Evolutionary conservation across 2,113 vertebrate species (phyloP), one percentile per base, ranked within the genome.

Genomic region (Mormyrus lacerda): DNA sequence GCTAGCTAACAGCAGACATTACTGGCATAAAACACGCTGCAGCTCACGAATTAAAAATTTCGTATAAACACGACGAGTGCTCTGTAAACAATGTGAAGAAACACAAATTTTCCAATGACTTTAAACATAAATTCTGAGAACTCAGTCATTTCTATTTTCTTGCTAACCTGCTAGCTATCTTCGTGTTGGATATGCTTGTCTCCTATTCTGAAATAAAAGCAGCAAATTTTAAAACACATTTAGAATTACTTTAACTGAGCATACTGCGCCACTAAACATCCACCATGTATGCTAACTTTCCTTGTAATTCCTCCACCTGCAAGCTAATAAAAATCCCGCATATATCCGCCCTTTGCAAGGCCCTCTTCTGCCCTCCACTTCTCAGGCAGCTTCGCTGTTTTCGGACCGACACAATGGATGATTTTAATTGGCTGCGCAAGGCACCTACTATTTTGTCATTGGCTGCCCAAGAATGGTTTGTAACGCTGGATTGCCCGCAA

Each of bases 111-210:
- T 3, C 24, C 10, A 58, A 61, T 51, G 19, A 61, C 17, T 31
- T 69, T 35, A 53, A 39, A 50, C 24, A 86, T 51, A 35, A 86
- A 79, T 42, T n/a, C 11, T 5, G 27, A 50, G 45, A 65, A 65
- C 58, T 27, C 58, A 31, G 61, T 69, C 0, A 13, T 69, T 31
- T 27, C 85, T 86, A 35, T 35, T 39, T 88, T 45, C 35, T 53
- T 88, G 53, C 50, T 65, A 61, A 61, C 35, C 86, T 42, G 58
- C 4, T 88, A 88, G 53, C 55, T 44, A 84, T 45, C 82, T 88
- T 45, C 55, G 55, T n/a, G 39, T 69, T 65, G 13, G 86, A 27
- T 79, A 42, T 58, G 35, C 35, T 87, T 39, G 51, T 17, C 53
- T 42, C 21, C 39, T 88, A 27, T 27, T 35, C 27, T 87, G 85